These are phyloP conservation scores for Siniperca chuatsi DNA, from an alignment of 2,113 vertebrate genomes.

Conservation along the genomic window DNA sequence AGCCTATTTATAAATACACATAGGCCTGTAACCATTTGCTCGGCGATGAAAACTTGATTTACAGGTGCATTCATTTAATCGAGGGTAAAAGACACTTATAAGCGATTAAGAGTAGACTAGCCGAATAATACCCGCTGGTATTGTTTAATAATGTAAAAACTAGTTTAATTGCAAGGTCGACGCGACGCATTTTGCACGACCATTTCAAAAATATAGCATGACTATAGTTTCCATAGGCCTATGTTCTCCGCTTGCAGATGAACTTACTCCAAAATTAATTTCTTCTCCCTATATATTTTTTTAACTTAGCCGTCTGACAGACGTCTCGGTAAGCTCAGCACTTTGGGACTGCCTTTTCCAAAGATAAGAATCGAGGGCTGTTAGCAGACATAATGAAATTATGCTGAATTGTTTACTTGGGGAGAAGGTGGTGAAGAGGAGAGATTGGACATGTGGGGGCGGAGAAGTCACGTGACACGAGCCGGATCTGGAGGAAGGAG, in stretches of 20 bases:
- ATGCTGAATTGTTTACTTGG: constrained; percentile 70
- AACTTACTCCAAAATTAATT: neutral
- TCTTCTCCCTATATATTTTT: neutral
- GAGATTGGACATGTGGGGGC: constrained; percentile 59
- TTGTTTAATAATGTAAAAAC: neutral
- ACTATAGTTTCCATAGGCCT: no score
- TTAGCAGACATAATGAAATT: constrained; percentile 52
- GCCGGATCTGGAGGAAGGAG: constrained; percentile 50
- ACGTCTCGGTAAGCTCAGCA: neutral
- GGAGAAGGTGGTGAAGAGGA: constrained; percentile 13
- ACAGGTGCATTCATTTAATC: constrained; percentile 7
- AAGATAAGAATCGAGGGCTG: constrained; percentile 26
- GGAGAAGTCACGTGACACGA: constrained; percentile 63
- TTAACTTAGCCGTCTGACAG: neutral
- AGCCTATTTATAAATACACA: constrained; percentile 58
- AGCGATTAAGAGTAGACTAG: neutral
- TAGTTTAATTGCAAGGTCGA: constrained; percentile 25
- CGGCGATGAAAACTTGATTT: neutral
- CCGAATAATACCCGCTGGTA: neutral
- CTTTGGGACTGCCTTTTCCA: neutral
- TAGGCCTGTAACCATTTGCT: constrained; percentile 24
- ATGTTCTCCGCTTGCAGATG: no score
- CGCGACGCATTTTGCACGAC: neutral
- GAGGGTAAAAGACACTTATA: neutral
- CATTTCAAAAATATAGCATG: neutral